Conservation (phyloP, 2,888 invertebrate genomes). For the Cheilosia soror region DNA sequence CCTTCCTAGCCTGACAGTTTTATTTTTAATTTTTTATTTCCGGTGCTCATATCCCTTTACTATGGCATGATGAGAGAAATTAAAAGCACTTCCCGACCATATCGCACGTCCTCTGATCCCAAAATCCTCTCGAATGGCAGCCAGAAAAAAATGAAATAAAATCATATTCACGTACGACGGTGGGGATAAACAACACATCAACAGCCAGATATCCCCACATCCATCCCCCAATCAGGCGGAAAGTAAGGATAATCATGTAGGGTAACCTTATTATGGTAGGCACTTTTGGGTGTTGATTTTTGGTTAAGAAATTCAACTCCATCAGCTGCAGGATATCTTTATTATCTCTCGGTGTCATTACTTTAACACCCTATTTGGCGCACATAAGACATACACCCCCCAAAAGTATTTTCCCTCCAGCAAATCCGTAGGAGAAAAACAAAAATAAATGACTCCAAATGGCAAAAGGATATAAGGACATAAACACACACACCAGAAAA, state of each 20-base stretch:
- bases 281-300: constrained; percentile 70
- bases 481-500: constrained; percentile 32
- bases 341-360: constrained; percentile 63
- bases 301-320: constrained; percentile 73
- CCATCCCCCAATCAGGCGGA: neutral
- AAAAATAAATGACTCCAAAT: constrained; percentile 47
- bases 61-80: constrained; percentile 56
- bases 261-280: constrained; percentile 63
- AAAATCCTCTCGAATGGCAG: constrained; percentile 38
- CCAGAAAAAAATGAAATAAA: constrained; percentile 13
- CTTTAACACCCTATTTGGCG: constrained; percentile 55
- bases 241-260: constrained; percentile 60
- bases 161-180: constrained; percentile 56
- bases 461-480: constrained; percentile 50
- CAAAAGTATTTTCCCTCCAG: constrained; percentile 5
- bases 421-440: constrained; percentile 42
- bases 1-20: constrained; percentile 23
- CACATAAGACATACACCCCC: constrained; percentile 31
- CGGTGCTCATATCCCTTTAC: constrained; percentile 58
- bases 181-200: constrained; percentile 53
- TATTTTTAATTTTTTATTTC: constrained; percentile 32
- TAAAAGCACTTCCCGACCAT: constrained; percentile 62
- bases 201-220: constrained; percentile 15
- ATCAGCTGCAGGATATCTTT: constrained; percentile 68
- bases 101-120: constrained; percentile 56